These are phyloP conservation scores for Hydrozoanthus tunicans DNA, from an alignment of 64 coral and sea anemone species.

Conservation along the genomic window DNA sequence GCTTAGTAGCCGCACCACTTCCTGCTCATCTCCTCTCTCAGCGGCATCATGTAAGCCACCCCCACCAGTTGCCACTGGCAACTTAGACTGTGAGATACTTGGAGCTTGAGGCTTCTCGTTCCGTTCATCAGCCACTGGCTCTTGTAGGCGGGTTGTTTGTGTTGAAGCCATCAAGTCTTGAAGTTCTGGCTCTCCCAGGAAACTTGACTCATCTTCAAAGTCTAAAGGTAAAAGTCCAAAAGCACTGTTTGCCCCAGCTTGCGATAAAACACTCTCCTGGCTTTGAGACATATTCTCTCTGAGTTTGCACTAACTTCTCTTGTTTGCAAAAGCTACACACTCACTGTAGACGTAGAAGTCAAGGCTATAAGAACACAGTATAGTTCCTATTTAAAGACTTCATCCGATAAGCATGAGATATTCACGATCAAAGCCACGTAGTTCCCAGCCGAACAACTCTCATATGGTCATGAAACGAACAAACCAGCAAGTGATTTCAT, in stretches of 20 bases:
- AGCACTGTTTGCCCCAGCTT: neutral
- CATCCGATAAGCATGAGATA: no score
- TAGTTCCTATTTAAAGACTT: no score
- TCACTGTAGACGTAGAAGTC: no score
- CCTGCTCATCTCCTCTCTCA: conserved; percentile 71
- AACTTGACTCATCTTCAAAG: conserved; percentile 32
- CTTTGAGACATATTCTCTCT: conserved; percentile 16
- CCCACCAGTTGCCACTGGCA: conserved; percentile 11
- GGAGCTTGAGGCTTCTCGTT: neutral
- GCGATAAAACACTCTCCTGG: neutral
- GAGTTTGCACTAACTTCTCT: neutral
- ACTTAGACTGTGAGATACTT: neutral
- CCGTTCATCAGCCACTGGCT: neutral
- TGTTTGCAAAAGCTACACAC: neutral
- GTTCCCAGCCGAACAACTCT: no score
- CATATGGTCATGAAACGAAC: neutral
- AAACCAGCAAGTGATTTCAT: neutral
- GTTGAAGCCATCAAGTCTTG: conserved; percentile 21
- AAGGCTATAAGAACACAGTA: no score
- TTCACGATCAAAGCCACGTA: no score
- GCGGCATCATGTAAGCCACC: conserved; percentile 76
- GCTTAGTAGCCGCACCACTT: conserved; percentile 44
- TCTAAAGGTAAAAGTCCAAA: conserved; percentile 23
- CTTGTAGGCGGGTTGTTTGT: conserved; percentile 1
- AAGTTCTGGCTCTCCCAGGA: conserved; percentile 36